These are phyloP conservation scores for Dyspetes luteomarginatus DNA, from an alignment of 2,888 invertebrate species.

Conservation along the genomic window DNA sequence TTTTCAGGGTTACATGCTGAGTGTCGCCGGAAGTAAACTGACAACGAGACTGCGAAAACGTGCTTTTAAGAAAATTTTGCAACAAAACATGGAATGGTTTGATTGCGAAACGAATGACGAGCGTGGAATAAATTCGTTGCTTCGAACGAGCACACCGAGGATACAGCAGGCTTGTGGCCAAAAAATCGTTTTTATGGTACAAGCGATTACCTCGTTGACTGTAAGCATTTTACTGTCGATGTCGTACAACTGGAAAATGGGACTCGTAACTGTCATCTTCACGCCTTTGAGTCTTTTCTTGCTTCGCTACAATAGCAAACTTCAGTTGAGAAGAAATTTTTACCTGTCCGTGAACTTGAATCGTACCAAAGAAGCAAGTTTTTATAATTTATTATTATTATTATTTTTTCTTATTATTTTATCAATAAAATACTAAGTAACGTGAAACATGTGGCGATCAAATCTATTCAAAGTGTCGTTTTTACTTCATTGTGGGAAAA, in stretches of 20 bases:
- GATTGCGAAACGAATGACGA: conserved; percentile 77
- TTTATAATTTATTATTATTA: neutral
- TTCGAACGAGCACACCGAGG: conserved; percentile 78
- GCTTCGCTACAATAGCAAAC: conserved; percentile 77
- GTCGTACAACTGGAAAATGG: conserved; percentile 78
- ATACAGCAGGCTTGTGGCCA: conserved; percentile 77
- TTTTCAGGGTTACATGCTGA: conserved; percentile 83
- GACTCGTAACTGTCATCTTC: conserved; percentile 77
- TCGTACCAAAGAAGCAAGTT: conserved; percentile 74
- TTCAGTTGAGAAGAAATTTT: conserved; percentile 76
- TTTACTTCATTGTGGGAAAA: too few relatives aligned
- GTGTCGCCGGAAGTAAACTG: conserved; percentile 83
- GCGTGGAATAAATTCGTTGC: conserved; percentile 77
- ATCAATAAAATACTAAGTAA: too few relatives aligned
- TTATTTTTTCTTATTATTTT: neutral
- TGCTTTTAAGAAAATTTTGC: conserved; percentile 77
- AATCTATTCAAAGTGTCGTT: too few relatives aligned
- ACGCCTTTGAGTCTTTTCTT: conserved; percentile 77
- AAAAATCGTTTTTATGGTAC: conserved; percentile 78
- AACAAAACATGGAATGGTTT: conserved; percentile 80
- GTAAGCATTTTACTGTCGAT: conserved; percentile 74
- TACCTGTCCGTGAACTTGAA: conserved; percentile 76
- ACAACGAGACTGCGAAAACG: conserved; percentile 81
- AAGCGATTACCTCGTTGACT: conserved; percentile 77
- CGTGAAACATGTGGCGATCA: too few relatives aligned